phyloP scores from a whole-genome alignment of 2,888 invertebrate species.

The Miltochrista miniata region DNA sequence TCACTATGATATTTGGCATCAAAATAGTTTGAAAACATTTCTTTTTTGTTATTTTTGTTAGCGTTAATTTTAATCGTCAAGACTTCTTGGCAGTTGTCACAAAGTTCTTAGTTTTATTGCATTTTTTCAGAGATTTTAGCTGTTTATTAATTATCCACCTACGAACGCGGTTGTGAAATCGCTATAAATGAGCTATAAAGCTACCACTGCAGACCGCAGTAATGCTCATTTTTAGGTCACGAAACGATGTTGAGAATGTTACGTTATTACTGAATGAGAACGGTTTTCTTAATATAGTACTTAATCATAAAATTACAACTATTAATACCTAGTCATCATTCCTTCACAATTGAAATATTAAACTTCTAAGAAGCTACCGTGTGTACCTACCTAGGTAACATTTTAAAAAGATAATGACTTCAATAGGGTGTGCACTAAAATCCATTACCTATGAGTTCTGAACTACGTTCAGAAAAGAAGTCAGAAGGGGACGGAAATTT shows the following conservation, averaged over 20 bases:
- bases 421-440: too few relatives aligned
- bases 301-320: not conserved
- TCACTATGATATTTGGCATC: constrained; percentile 69
- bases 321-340: not conserved
- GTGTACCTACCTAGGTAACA: too few relatives aligned
- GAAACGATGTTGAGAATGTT: not conserved
- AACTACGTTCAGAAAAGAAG: too few relatives aligned
- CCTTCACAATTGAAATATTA: too few relatives aligned
- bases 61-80: constrained; percentile 76
- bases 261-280: too few relatives aligned
- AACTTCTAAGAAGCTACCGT: too few relatives aligned
- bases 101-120: constrained; percentile 73
- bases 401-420: too few relatives aligned
- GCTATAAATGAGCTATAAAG: constrained; percentile 2
- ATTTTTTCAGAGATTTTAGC: constrained; percentile 60
- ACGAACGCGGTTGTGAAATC: constrained; percentile 27
- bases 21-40: constrained; percentile 67
- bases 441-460: too few relatives aligned
- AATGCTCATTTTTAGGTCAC: constrained; percentile 11
- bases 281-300: too few relatives aligned
- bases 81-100: constrained; percentile 78
- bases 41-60: constrained; percentile 73
- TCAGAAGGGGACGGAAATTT: too few relatives aligned
- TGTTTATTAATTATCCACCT: constrained; percentile 69
- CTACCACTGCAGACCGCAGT: constrained; percentile 13